These are phyloP conservation scores for Sphenodon punctatus DNA, from an alignment of 2,797 vertebrate genomes.

Conservation along the genomic window DNA sequence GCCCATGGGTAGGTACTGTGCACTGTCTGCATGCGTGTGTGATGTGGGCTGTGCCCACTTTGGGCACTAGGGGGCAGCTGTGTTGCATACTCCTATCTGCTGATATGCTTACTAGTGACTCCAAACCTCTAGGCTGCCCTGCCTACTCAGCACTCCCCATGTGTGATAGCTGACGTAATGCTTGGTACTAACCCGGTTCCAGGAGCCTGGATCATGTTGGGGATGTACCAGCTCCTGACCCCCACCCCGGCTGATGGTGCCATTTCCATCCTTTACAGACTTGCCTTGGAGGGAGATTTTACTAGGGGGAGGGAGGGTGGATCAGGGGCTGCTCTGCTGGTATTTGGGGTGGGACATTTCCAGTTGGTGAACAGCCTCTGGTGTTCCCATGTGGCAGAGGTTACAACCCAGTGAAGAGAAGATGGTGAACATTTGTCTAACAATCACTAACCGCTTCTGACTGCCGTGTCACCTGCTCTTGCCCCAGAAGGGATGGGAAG, in stretches of 20 bases:
- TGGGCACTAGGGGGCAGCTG: not conserved
- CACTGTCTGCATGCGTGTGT: slow-evolving; percentile 1
- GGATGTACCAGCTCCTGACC: too few relatives aligned
- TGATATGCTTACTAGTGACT: not conserved
- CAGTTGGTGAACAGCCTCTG: not conserved
- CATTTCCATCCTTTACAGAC: too few relatives aligned
- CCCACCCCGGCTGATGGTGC: too few relatives aligned
- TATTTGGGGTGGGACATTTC: not conserved
- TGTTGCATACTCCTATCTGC: not conserved
- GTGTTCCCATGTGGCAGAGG: not conserved
- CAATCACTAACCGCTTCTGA: not conserved
- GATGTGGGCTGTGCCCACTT: not conserved
- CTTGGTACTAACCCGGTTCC: too few relatives aligned
- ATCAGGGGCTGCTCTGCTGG: not conserved
- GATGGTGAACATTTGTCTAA: not conserved
- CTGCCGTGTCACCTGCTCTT: not conserved
- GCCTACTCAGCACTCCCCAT: too few relatives aligned
- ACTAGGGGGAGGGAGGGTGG: not conserved
- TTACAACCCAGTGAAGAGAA: not conserved
- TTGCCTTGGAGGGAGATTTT: too few relatives aligned
- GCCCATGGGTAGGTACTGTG: not conserved
- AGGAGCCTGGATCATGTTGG: too few relatives aligned
- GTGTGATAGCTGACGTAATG: too few relatives aligned
- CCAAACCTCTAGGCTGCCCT: slow-evolving; percentile 11
- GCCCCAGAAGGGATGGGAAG: not conserved